Evolutionary conservation across 2,113 vertebrate species (phyloP).

Genomic region (Hoplias malabaricus): DNA sequence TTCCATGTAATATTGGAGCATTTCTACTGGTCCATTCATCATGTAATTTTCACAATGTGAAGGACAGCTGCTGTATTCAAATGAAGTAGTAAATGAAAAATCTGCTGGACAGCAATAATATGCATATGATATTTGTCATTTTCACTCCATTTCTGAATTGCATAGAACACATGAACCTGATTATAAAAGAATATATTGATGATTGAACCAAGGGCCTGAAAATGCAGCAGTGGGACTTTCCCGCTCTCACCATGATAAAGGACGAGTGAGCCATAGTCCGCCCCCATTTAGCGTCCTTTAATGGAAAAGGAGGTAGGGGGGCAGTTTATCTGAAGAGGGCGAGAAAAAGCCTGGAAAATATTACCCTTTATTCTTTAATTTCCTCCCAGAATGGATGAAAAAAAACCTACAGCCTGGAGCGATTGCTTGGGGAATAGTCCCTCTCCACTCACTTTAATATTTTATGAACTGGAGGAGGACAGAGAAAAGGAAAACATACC

Average conservation of each 20-base stretch:
- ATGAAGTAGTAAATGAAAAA: too few species aligned
- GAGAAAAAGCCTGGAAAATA: background rate
- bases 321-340: slow-evolving; percentile 20
- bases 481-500: too few species aligned
- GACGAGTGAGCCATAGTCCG: background rate
- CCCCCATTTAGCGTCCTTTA: slow-evolving; percentile 1
- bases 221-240: background rate
- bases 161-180: too few species aligned
- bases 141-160: too few species aligned
- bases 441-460: slow-evolving; percentile 40
- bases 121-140: too few species aligned
- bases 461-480: slow-evolving; percentile 21
- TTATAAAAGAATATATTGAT: background rate
- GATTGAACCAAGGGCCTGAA: background rate
- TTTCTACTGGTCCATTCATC: too few species aligned
- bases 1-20: too few species aligned
- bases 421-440: slow-evolving; percentile 19
- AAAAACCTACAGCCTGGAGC: slow-evolving; percentile 26
- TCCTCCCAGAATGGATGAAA: slow-evolving; percentile 6
- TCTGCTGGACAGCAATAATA: too few species aligned
- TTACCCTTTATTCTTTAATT: slow-evolving; percentile 21
- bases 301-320: slow-evolving; percentile 16
- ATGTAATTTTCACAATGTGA: too few species aligned
- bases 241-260: background rate
- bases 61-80: too few species aligned